Conservation (phyloP, 2,888 invertebrate genomes). For the Trissolcus brochymenae region DNA sequence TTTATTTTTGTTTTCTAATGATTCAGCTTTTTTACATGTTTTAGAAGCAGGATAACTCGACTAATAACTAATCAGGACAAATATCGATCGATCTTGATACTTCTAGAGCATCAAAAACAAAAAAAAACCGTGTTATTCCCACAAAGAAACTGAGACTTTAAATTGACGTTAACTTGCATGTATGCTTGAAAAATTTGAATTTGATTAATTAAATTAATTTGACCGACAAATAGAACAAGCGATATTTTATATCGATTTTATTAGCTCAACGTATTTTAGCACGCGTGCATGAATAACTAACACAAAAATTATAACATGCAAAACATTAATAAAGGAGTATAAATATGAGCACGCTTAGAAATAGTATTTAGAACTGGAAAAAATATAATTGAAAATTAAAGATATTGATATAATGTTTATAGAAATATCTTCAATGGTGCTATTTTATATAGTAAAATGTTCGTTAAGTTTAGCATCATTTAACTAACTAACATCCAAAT, state of each 20-base stretch:
- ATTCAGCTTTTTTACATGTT: conserved; percentile 39
- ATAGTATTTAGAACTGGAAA: too few relatives aligned
- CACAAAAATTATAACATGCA: not conserved
- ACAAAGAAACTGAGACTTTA: conserved; percentile 24
- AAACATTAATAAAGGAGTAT: not conserved
- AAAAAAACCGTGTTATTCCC: conserved; percentile 22
- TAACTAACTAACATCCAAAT: too few relatives aligned
- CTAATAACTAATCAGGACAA: conserved; percentile 44
- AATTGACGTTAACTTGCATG: not conserved
- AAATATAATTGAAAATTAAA: too few relatives aligned
- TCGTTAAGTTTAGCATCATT: not conserved
- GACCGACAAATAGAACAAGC: not conserved
- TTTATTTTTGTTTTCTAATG: not conserved
- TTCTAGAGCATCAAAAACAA: too few relatives aligned
- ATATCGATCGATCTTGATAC: conserved; percentile 35
- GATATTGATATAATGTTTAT: too few relatives aligned
- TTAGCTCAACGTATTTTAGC: not conserved
- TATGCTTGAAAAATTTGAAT: not conserved
- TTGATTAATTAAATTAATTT: not conserved
- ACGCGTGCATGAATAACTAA: not conserved
- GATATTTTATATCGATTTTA: not conserved
- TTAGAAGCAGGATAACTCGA: conserved; percentile 36
- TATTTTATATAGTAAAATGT: not conserved
- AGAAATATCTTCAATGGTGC: not conserved
- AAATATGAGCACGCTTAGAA: not conserved